Base-by-base conservation (phyloP, 2,888 invertebrate species). In the Morpho deidamia region DNA sequence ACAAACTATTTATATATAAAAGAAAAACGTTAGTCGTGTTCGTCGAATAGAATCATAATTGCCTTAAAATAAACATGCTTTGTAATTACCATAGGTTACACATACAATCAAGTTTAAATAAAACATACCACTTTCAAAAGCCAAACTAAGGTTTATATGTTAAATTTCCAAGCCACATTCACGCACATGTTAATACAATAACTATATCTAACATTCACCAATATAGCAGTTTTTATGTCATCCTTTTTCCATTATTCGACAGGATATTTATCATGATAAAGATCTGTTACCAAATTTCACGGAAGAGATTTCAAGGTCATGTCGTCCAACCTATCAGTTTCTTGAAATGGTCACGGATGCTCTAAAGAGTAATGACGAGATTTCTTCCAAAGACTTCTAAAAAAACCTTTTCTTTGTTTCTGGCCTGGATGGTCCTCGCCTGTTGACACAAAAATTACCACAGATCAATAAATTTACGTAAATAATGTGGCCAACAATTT, bases 321-420 rank as follows among this genome's bases (percentile, higher is more conserved):
- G 41, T 60, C 56, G 49, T 48, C 51, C 46, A 56, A 53, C 44
- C 39, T 65, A 46, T 50, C 50, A 23, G 33, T 32, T 32, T 61
- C 60, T 61, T 61, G 58, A 76, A 61, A 61, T 66, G 65, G 90
- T 92, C 93, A 93, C 90, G 95, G 95, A 83, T 96, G 95, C 83
- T 96, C 96, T 82, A 96, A 88, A 62, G 96, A 96, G 78, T 96
- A 95, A 77, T 96, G 95, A 65, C 95, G 93, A 65, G 96, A 96
- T 71, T 95, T 93, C 83, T 96, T 96, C 96, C 96, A 96, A 68
- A 96, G 93, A 79, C 93, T 95, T 84, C 95, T 95, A 90, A 96
- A 96, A 83, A 96, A 96, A 63, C 96, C 95, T 83, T 95, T 95
- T 80, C 96, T 95, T 86, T 95, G 96, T 65, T 95, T 94, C 69